Evolutionary conservation across 1,140 invertebrate genomes (phyloP).

Genomic region (Triops longicaudatus): DNA sequence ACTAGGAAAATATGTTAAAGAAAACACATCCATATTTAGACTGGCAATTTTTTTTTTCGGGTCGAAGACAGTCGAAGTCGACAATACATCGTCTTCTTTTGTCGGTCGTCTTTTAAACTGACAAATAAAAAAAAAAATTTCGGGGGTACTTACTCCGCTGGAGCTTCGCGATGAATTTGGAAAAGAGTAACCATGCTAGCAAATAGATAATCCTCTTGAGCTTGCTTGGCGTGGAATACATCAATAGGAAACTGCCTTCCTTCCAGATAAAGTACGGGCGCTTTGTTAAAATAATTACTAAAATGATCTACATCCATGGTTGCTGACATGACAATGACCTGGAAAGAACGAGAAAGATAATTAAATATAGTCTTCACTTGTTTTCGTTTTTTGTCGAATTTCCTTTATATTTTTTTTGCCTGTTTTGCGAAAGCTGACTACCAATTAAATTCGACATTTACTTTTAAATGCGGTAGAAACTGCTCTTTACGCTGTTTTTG

Average conservation of each 20-base stretch:
- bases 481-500: slow-evolving; percentile 59
- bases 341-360: slow-evolving; percentile 27
- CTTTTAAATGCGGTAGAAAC: slow-evolving; percentile 54
- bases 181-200: slow-evolving; percentile 76
- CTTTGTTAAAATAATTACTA: slow-evolving; percentile 77
- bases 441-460: slow-evolving; percentile 35
- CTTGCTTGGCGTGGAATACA: slow-evolving; percentile 62
- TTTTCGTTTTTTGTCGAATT: background rate
- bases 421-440: background rate
- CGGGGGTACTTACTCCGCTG: slow-evolving; percentile 71
- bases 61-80: too few relatives aligned
- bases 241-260: slow-evolving; percentile 79
- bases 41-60: too few relatives aligned
- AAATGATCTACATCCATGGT: slow-evolving; percentile 94
- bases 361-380: slow-evolving; percentile 5
- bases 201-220: slow-evolving; percentile 77
- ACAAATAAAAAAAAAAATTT: too few relatives aligned
- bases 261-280: slow-evolving; percentile 76
- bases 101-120: too few relatives aligned
- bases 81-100: too few relatives aligned
- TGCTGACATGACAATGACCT: slow-evolving; percentile 84
- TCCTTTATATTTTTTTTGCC: background rate
- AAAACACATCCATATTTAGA: too few relatives aligned
- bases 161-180: slow-evolving; percentile 76
- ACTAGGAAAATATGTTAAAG: too few relatives aligned